Conservation (phyloP, 37 sponge, comb jelly and placozoan genomes). For the Chondrilla cf. caribensis region DNA sequence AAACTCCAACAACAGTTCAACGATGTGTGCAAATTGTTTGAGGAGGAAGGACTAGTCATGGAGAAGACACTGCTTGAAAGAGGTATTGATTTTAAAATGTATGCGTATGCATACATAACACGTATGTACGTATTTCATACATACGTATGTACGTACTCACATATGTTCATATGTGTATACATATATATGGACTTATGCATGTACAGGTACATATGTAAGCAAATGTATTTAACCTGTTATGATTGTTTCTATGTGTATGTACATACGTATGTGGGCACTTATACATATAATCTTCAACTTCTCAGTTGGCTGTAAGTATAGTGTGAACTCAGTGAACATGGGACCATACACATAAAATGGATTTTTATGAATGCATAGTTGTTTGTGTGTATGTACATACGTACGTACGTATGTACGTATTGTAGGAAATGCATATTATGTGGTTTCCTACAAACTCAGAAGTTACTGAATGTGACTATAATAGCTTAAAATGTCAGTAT, state of each 20-base stretch:
- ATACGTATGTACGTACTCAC: background rate
- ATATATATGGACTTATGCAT: background rate
- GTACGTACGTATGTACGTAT: no score
- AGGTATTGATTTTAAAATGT: background rate
- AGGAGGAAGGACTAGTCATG: background rate
- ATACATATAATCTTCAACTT: background rate
- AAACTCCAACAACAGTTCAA: background rate
- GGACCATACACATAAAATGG: no score
- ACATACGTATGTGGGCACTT: background rate
- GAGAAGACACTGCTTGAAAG: background rate
- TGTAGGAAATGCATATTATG: no score
- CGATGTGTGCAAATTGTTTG: background rate
- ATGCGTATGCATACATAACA: background rate
- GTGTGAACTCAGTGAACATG: no score
- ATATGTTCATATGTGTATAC: background rate
- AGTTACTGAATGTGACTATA: no score
- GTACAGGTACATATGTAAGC: no score
- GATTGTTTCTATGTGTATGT: background rate
- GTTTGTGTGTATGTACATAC: no score
- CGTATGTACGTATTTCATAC: background rate
- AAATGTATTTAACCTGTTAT: no score
- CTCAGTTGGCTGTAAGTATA: no score
- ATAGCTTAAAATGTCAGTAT: background rate
- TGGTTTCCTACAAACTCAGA: no score
- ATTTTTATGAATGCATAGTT: no score